A percentile compares a stretch with the other conserved stretches of the same genome.
phyloP scores from a whole-genome alignment of 2,797 vertebrate species.

The Glossophaga mutica region DNA sequence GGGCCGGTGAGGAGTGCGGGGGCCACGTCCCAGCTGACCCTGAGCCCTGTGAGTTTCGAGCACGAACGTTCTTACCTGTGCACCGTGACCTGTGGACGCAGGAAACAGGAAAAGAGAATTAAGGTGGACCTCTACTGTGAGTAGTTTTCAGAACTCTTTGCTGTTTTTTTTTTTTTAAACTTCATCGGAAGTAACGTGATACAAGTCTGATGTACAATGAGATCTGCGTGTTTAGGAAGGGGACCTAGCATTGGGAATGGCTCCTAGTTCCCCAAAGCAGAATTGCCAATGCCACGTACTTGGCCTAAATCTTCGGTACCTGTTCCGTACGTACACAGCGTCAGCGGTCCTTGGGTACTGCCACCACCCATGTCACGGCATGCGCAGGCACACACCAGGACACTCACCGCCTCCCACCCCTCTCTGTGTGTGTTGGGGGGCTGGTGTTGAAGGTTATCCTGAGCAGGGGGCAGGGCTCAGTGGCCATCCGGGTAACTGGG shows the following conservation, averaged over 20 bases:
- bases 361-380: not conserved
- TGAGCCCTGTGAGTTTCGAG: slow-evolving; percentile 79
- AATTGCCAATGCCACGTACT: not conserved
- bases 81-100: slow-evolving; percentile 81
- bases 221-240: not conserved
- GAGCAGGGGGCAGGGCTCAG: not conserved
- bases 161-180: not conserved
- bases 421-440: too few relatives aligned
- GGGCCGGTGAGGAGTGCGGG: slow-evolving; percentile 39
- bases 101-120: slow-evolving; percentile 73
- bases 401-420: not conserved
- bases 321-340: too few relatives aligned
- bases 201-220: not conserved
- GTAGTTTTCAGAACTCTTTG: not conserved
- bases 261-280: not conserved
- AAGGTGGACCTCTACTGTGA: slow-evolving; percentile 89
- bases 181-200: not conserved
- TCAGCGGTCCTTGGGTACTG: not conserved
- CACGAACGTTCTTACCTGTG: slow-evolving; percentile 85
- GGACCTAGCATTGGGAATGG: not conserved
- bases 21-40: slow-evolving; percentile 80
- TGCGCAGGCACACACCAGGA: not conserved
- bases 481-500: not conserved
- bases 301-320: not conserved
- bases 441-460: rapidly evolving